Evolutionary conservation across 1,140 invertebrate species (phyloP), one percentile per base, ranked within the genome.

Genomic region (Pinna nobilis): DNA sequence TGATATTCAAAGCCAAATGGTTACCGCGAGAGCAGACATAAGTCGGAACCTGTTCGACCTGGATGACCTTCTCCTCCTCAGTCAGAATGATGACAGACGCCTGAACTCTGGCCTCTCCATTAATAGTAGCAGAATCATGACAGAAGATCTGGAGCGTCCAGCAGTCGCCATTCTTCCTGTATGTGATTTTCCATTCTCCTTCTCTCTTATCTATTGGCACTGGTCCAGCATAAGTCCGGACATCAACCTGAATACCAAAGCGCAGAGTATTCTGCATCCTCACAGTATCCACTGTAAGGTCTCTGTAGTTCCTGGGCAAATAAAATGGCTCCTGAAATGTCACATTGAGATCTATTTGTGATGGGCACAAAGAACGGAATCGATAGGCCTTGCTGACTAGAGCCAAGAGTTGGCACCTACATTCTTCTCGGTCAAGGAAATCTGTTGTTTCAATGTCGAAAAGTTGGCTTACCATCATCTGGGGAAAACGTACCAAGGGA

Each of bases 131-230:
- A 3, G 86, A 85, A 32, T 89, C 88, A 32, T 88, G 86, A 65
- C 85, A 86, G 71, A 85, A 88, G 7, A 88, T 74, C 70, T 86
- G 83, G 23, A 88, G 64, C 1, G 75, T 84, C 86, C 86, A 88
- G 50, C 61, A 76, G 41, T 85, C 85, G 49, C 79, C 81, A 55
- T 83, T 81, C 49, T 87, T 88, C 20, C 87, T 74, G 76, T 89
- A 89, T 2, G 84, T 88, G 28, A 88, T 86, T 73, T 88, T 88
- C 88, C 88, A 89, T 49, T 89, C 87, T 9, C 85, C 88, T 37
- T 87, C 86, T 1, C 82, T 65, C 30, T 71, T 67, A 51, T 82
- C 75, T 1, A 79, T 83, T 0, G 87, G 87, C 3, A 88, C 87
- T 7, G 88, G 85, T 18, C 87, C 84, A 20, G 83, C 81, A 61